Percentiles rank a stretch among this genome's conserved stretches.
Evolutionary conservation across 2,113 vertebrate species (phyloP).

Genomic region (Tringa solitaria): DNA sequence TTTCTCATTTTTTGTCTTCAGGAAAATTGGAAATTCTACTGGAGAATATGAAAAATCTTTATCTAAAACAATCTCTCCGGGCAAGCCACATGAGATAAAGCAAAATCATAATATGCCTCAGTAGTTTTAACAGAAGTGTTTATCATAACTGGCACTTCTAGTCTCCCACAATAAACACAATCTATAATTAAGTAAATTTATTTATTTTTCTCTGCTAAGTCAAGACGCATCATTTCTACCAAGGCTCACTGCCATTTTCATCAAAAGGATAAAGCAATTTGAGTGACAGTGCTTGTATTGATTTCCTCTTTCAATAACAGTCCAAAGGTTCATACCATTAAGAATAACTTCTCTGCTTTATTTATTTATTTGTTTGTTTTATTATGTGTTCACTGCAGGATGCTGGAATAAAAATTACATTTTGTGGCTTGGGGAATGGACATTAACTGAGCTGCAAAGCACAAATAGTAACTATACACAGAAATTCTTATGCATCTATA

Average conservation of each 20-base stretch:
- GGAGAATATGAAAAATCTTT: not conserved
- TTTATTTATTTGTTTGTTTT: not conserved
- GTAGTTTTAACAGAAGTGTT: constrained; percentile 4
- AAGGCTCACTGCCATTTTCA: not conserved
- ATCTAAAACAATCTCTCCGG: not conserved
- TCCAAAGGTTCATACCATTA: not conserved
- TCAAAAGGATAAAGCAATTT: not conserved
- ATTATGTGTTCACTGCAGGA: not conserved
- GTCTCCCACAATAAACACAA: not conserved
- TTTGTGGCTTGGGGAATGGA: not conserved
- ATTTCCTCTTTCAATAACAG: not conserved
- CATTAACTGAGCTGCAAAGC: not conserved
- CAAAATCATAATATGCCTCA: not conserved
- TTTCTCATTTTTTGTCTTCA: not conserved
- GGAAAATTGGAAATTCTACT: not conserved
- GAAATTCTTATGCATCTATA: not conserved
- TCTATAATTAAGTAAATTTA: not conserved
- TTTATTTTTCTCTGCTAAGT: constrained; percentile 30
- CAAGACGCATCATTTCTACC: not conserved
- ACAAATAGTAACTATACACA: not conserved
- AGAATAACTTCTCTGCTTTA: not conserved
- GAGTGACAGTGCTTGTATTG: not conserved
- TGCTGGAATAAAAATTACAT: not conserved
- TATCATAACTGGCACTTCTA: not conserved
- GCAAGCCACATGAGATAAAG: not conserved